These are phyloP conservation scores for Mamestra configurata DNA, from an alignment of 1,140 invertebrate genomes.

Conservation along the genomic window DNA sequence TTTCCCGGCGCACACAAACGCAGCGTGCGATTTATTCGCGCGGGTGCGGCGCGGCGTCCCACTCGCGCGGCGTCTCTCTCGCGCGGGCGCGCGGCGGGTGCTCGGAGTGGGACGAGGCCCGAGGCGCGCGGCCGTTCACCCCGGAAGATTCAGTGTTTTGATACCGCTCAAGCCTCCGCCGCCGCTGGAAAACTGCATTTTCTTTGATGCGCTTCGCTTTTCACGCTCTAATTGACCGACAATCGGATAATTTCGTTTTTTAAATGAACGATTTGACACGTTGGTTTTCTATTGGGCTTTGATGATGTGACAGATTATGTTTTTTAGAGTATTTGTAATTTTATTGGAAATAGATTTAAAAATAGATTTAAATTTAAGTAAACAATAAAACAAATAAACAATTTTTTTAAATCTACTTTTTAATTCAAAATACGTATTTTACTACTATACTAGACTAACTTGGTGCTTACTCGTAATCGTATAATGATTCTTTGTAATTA, in stretches of 20 bases:
- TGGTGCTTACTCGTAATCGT: too few species aligned
- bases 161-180: conserved; percentile 83
- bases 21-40: conserved; percentile 81
- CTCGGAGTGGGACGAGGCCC: conserved; percentile 73
- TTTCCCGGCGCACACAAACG: conserved; percentile 79
- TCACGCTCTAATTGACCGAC: conserved; percentile 83
- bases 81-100: conserved; percentile 68
- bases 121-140: conserved; percentile 77
- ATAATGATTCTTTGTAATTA: too few species aligned
- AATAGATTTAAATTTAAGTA: background rate
- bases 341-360: background rate
- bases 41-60: conserved; percentile 53
- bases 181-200: conserved; percentile 86
- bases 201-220: conserved; percentile 85
- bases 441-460: too few species aligned
- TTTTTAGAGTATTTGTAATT: background rate
- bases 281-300: conserved; percentile 5
- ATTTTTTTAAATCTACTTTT: too few species aligned
- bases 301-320: background rate
- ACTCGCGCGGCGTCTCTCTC: conserved; percentile 70
- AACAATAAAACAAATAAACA: too few species aligned
- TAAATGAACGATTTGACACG: conserved; percentile 30
- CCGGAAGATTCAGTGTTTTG: conserved; percentile 87
- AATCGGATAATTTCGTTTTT: conserved; percentile 73
- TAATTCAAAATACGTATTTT: too few species aligned